Evolutionary conservation across 2,113 vertebrate genomes (phyloP), one percentile per base, ranked within the genome.

Genomic region (Beaufortia kweichowensis): DNA sequence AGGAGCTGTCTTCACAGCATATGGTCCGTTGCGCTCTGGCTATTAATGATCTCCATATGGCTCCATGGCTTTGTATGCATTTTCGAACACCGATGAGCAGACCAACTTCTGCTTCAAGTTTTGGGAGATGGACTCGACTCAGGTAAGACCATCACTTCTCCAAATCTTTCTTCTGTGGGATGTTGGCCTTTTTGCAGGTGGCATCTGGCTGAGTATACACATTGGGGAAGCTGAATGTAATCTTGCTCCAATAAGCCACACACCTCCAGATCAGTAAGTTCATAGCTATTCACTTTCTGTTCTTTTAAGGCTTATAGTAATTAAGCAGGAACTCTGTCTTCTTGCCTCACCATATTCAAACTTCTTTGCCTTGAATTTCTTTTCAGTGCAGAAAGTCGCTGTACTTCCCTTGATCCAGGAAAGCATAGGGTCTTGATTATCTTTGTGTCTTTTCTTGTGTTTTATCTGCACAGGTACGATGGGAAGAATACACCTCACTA

Each of bases 131-230:
- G 9, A 77, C 35, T 35, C 43, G 14, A 4, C 24, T 50, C 2
- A 62, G 56, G 48, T 76, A 65, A 41, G 63, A n/a, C 62, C n/a
- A n/a, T n/a, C 35, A 77, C n/a, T 19, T 77, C 14, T 56, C 4
- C n/a, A 74, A 14, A 46, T 62, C 65, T n/a, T 62, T 70, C 23
- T 78, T 17, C 5, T 41, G 65, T 12, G 66, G 35, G 9, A 63
- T 70, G 21, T 70, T 78, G 6, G 33, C 70, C 35, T 75, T 26
- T 64, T 73, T 5, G 57, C 56, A 31, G 31, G 68, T 15, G n/a
- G 63, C 73, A 31, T n/a, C n/a, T 3, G 17, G 12, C 7, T 78
- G 67, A 17, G 76, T 71, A 50, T 26, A 71, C 24, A 78, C 57
- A 23, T 59, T 8, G n/a, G 12, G 65, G 50, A 6, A 77, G 33